Evolutionary conservation across 2,113 vertebrate genomes (phyloP), one percentile per base, ranked within the genome.

Genomic region (Hoplias malabaricus): DNA sequence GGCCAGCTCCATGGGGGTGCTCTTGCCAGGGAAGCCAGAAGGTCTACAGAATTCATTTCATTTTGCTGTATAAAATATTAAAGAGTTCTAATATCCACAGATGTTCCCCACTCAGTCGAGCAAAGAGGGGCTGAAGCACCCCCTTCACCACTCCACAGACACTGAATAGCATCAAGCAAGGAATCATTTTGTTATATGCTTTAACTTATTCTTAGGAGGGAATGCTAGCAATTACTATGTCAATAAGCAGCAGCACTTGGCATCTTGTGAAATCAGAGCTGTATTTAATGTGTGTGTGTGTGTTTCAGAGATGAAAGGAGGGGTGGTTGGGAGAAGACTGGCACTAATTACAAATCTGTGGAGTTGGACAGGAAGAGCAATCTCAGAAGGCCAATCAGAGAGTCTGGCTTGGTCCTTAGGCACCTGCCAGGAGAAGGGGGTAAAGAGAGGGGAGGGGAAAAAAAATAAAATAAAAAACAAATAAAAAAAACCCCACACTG

Each of bases 71-170:
- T 91, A 50, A 91, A 91, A 92, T 89, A 90, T 89, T 89, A 61
- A 91, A 82, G 38, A 85, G 72, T 77, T 81, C 82, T 89, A 88
- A 92, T 89, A 88, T 86, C 86, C 84, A 85, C 86, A 91, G 84
- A 90, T 87, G 89, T 86, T 88, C 43, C 56, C 71, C 71, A 77
- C 56, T 86, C 86, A 82, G 75, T 43, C 16, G 46, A 84, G 59
- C 80, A 86, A 82, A 54, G 78, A 66, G 75, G 31, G 77, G 46
- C 36, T 74, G 2, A 33, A 54, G 29, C 61, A 54, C 36, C 48
- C 48, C 48, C 21, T 67, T 25, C 16, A 14, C 31, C 16, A 14
- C 29, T 59, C n/a, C 38, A 42, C 31, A 56, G 56, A 33, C 68
- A 34, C 42, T 69, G 48, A 66, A 36, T 3, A 76, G n/a, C 61